These are phyloP conservation scores for Cercopithecus hamlyni DNA, from an alignment of 2,797 vertebrate genomes.

Conservation along the genomic window DNA sequence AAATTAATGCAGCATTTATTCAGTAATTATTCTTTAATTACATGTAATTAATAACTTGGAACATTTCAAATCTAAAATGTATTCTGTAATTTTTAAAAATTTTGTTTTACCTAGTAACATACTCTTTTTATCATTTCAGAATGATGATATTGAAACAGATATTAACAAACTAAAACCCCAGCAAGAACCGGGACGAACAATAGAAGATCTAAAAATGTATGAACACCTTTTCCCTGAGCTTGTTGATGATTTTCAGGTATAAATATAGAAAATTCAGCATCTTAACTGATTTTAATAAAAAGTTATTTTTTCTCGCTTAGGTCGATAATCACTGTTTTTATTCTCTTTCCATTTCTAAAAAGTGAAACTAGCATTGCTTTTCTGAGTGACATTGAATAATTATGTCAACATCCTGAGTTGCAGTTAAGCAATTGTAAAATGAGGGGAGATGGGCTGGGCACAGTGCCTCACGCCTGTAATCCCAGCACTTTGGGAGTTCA, in stretches of 20 bases:
- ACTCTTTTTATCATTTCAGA: slow-evolving; percentile 86
- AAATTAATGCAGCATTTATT: slow-evolving; percentile 7
- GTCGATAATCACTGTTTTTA: not conserved
- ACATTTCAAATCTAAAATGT: slow-evolving; percentile 24
- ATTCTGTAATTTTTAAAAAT: slow-evolving; percentile 7
- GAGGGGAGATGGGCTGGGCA: not conserved
- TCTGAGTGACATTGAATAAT: not conserved
- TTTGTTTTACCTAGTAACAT: slow-evolving; percentile 44
- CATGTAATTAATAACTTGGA: slow-evolving; percentile 22
- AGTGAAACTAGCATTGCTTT: not conserved
- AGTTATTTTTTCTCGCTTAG: not conserved
- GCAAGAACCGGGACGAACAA: slow-evolving; percentile 87
- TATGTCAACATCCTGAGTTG: not conserved
- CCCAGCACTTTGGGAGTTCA: no score
- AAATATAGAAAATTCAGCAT: slow-evolving; percentile 52
- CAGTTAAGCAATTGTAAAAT: not conserved
- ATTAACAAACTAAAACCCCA: slow-evolving; percentile 94
- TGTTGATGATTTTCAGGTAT: slow-evolving; percentile 95
- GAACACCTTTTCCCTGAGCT: slow-evolving; percentile 96
- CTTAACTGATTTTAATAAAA: slow-evolving; percentile 52
- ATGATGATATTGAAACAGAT: slow-evolving; percentile 98
- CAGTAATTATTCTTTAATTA: not conserved
- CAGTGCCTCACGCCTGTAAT: no score
- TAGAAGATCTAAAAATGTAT: slow-evolving; percentile 95
- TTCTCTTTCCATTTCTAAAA: slow-evolving; percentile 7